phyloP scores from a whole-genome alignment of 2,888 invertebrate species.

The Apoda limacodes region DNA sequence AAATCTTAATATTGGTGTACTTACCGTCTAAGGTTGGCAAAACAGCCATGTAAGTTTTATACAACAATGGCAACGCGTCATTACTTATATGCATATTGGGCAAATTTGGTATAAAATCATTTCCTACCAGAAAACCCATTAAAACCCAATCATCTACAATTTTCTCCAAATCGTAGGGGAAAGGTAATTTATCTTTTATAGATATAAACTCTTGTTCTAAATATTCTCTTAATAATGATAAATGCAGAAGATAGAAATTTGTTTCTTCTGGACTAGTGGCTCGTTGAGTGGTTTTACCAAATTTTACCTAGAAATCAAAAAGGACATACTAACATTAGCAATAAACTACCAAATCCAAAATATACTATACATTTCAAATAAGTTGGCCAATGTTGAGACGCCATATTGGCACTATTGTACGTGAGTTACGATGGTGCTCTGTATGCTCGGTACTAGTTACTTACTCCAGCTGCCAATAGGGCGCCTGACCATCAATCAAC shows the following conservation, averaged over 20 bases:
- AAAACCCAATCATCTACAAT: slow-evolving; percentile 98
- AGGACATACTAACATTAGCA: no score
- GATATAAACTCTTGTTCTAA: slow-evolving; percentile 88
- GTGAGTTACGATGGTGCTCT: no score
- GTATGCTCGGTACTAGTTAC: no score
- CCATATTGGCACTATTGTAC: no score
- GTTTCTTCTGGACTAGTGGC: slow-evolving; percentile 86
- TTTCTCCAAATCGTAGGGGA: slow-evolving; percentile 87
- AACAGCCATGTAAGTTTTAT: slow-evolving; percentile 87
- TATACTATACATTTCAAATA: no score
- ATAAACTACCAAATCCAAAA: no score
- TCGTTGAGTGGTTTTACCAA: slow-evolving; percentile 76
- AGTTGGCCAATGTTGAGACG: no score
- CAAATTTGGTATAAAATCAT: slow-evolving; percentile 97
- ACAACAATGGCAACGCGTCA: slow-evolving; percentile 89
- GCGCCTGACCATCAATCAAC: no score
- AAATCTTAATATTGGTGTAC: no score
- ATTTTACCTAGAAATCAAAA: slow-evolving; percentile 80
- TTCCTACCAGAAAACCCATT: slow-evolving; percentile 97
- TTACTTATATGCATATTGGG: slow-evolving; percentile 95
- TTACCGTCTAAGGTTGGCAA: slow-evolving; percentile 88
- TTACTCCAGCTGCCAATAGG: no score
- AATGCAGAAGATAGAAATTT: slow-evolving; percentile 91
- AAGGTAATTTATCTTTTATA: slow-evolving; percentile 75
- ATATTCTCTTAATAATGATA: slow-evolving; percentile 93